These are phyloP conservation scores for Gastracanthus pulcherrimus DNA, from an alignment of 2,888 invertebrate genomes.

Conservation along the genomic window DNA sequence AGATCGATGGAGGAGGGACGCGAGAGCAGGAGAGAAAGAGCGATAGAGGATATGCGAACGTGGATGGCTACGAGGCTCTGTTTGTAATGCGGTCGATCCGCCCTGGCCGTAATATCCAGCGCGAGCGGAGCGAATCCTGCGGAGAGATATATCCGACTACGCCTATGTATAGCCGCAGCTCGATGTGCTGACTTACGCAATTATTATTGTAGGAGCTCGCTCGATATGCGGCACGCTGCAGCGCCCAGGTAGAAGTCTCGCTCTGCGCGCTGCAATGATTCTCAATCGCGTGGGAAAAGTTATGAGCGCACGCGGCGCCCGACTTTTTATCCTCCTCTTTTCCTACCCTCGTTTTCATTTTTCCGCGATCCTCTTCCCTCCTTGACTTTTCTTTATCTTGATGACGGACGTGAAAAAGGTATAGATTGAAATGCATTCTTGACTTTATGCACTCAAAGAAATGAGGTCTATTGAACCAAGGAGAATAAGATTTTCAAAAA, in stretches of 20 bases:
- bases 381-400: not conserved
- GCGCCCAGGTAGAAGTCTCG: slow-evolving; percentile 12
- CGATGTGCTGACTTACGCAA: slow-evolving; percentile 55
- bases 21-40: not conserved
- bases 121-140: slow-evolving; percentile 36
- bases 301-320: not conserved
- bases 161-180: slow-evolving; percentile 35
- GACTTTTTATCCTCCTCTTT: not conserved
- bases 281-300: slow-evolving; percentile 56
- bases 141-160: slow-evolving; percentile 50
- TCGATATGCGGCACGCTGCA: not conserved
- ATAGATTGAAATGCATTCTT: too few relatives aligned
- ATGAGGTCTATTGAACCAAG: too few relatives aligned
- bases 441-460: too few relatives aligned
- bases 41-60: too few relatives aligned
- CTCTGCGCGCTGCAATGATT: slow-evolving; percentile 36
- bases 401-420: too few relatives aligned
- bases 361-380: not conserved
- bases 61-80: too few relatives aligned
- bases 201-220: slow-evolving; percentile 49
- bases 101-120: not conserved
- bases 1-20: slow-evolving; percentile 14
- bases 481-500: too few relatives aligned
- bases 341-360: slow-evolving; percentile 5
- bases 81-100: too few relatives aligned